Conservation (phyloP, 2,113 vertebrate species). For the Aplodontia rufa region DNA sequence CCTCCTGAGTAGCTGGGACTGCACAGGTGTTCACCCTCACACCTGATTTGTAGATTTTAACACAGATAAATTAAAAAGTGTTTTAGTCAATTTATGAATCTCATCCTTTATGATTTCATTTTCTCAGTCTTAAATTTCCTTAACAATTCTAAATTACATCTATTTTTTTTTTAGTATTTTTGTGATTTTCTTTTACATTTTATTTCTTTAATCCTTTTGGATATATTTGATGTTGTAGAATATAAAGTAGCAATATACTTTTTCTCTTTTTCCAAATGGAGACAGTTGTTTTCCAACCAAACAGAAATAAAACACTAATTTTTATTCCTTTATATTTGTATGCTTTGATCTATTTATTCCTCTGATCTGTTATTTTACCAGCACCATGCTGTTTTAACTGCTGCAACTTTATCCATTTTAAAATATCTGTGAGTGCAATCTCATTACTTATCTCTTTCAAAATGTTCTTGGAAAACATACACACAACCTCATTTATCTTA, state of each 20-base stretch:
- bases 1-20: neutral
- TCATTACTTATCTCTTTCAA: constrained; percentile 26
- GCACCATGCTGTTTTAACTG: neutral
- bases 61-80: neutral
- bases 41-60: neutral
- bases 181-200: constrained; percentile 31
- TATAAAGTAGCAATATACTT: neutral
- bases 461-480: constrained; percentile 1
- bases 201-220: neutral
- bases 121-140: neutral
- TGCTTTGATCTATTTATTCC: neutral
- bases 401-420: constrained; percentile 2
- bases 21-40: neutral
- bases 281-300: neutral
- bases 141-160: neutral
- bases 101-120: constrained; percentile 17
- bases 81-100: constrained; percentile 18
- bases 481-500: constrained; percentile 9
- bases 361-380: constrained; percentile 45
- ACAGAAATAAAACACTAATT: neutral
- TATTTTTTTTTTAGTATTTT: neutral
- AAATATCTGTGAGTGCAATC: neutral
- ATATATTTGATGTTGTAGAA: constrained; percentile 1
- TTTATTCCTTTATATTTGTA: constrained; percentile 7
- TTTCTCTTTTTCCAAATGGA: neutral